phyloP scores from a whole-genome alignment of 2,888 invertebrate genomes.

The Trachelus tabidus region DNA sequence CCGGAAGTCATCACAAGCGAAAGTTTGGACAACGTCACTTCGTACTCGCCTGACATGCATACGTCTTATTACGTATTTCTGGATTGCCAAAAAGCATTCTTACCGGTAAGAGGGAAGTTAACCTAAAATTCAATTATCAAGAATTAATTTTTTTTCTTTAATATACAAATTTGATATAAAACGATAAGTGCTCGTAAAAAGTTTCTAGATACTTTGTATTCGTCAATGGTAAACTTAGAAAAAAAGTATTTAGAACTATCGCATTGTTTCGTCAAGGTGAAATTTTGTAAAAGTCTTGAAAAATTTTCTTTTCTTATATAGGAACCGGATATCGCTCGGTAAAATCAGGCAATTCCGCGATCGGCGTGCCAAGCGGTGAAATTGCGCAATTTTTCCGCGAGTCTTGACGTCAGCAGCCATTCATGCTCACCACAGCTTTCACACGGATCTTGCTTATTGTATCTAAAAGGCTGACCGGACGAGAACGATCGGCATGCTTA shows the following conservation, averaged over 20 bases:
- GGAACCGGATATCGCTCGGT: neutral
- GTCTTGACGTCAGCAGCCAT: slow-evolving; percentile 62
- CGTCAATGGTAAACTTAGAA: neutral
- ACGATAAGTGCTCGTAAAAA: neutral
- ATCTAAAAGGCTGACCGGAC: slow-evolving; percentile 32
- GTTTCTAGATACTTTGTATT: neutral
- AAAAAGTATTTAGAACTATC: neutral
- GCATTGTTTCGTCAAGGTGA: neutral
- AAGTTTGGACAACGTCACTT: slow-evolving; percentile 15
- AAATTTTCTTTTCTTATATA: neutral
- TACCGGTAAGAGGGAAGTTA: neutral
- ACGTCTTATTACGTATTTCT: neutral
- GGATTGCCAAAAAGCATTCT: neutral
- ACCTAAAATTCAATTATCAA: neutral
- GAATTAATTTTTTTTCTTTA: slow-evolving; percentile 4
- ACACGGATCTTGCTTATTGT: slow-evolving; percentile 61
- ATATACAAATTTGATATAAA: neutral
- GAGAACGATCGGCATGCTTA: neutral
- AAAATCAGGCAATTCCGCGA: slow-evolving; percentile 28
- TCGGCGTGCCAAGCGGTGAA: slow-evolving; percentile 43
- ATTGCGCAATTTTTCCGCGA: slow-evolving; percentile 63
- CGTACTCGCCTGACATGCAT: neutral
- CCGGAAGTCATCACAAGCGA: slow-evolving; percentile 24
- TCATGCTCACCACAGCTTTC: slow-evolving; percentile 58
- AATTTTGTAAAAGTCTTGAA: neutral